Percentiles rank a stretch among this genome's conserved stretches.
phyloP scores from a whole-genome alignment of 1,140 invertebrate genomes.

The Drosophila sproati region DNA sequence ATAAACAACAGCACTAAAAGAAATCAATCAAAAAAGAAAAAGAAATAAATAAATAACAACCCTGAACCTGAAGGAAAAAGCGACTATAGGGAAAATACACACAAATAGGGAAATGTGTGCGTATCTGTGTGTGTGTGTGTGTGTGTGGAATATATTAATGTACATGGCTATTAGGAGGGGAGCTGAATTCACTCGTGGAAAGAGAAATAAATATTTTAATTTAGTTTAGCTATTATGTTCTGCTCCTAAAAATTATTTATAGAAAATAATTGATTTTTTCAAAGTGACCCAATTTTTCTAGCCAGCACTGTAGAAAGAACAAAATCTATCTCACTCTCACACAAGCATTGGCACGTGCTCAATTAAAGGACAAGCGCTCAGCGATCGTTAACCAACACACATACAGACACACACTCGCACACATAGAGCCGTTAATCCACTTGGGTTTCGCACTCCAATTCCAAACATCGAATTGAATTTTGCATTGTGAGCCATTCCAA shows the following conservation, averaged over 20 bases:
- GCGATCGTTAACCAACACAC: conserved; percentile 7
- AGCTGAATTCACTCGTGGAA: too few relatives aligned
- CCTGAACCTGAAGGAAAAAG: conserved; percentile 39
- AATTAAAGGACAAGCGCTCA: not conserved
- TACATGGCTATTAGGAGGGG: conserved; percentile 3
- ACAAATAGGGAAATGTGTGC: conserved; percentile 45
- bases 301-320: not conserved
- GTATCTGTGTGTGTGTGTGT: conserved; percentile 43
- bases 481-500: conserved; percentile 26
- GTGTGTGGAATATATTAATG: conserved; percentile 26
- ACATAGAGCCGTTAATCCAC: conserved; percentile 15
- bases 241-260: too few relatives aligned
- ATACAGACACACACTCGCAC: not conserved
- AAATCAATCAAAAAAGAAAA: conserved; percentile 64
- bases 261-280: not conserved
- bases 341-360: conserved; percentile 1
- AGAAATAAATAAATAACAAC: conserved; percentile 70
- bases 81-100: conserved; percentile 24
- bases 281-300: not conserved
- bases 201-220: too few relatives aligned
- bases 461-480: not conserved
- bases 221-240: too few relatives aligned
- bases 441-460: conserved; percentile 5
- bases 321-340: not conserved
- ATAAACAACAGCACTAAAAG: conserved; percentile 30